A percentile compares a stretch with the other conserved stretches of the same genome.
Conservation (phyloP, 2,797 vertebrate species). For the Sebastes glaucus region DNA sequence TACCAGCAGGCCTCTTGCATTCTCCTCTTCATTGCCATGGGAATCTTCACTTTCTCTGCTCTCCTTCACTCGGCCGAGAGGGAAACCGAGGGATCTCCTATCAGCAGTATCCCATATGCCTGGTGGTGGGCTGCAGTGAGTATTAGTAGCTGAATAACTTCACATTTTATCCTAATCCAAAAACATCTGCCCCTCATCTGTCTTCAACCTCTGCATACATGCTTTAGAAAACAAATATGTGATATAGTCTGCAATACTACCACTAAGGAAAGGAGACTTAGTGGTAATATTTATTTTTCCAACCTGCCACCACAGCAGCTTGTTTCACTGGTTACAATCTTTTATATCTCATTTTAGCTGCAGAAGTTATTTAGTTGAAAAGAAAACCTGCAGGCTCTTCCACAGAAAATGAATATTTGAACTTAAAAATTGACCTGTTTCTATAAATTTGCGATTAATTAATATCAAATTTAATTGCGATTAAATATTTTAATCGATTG, state of each 20-base stretch:
- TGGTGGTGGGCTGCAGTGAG: constrained; percentile 95
- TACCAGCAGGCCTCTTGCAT: constrained; percentile 90
- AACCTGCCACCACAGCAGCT: too few species aligned
- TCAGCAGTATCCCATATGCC: constrained; percentile 87
- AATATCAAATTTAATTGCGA: too few species aligned
- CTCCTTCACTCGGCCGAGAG: constrained; percentile 90
- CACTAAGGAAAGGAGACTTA: too few species aligned
- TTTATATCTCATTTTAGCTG: background rate
- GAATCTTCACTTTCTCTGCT: constrained; percentile 89
- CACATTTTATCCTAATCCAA: background rate
- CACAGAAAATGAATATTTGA: background rate
- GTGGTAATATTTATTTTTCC: too few species aligned
- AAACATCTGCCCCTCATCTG: background rate
- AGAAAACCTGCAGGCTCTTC: background rate
- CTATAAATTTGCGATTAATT: background rate
- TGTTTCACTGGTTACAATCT: background rate
- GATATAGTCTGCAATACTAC: background rate
- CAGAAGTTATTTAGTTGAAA: background rate
- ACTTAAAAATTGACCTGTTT: background rate
- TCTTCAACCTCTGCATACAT: background rate
- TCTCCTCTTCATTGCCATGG: constrained; percentile 89
- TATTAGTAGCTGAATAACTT: constrained; percentile 8
- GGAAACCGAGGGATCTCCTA: constrained; percentile 83
- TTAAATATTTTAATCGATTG: too few species aligned
- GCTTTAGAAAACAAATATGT: background rate